Evolutionary conservation across 2,888 invertebrate species (phyloP), one percentile per base, ranked within the genome.

Genomic region (Dinocampus coccinellae): DNA sequence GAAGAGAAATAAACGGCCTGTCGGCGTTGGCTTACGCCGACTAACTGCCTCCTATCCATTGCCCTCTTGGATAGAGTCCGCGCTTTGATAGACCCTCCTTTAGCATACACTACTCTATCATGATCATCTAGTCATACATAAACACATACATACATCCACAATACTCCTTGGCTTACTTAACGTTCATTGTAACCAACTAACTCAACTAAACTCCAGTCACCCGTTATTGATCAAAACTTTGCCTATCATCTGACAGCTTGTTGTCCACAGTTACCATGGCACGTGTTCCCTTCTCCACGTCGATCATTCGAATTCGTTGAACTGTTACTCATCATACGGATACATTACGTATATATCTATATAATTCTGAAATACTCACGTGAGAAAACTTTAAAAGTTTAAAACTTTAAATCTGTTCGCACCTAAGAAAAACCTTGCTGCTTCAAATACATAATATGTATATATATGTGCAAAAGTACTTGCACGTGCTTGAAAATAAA

Each of bases 161-260:
- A 66, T 67, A 62, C 33, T 33, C 58, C 47, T 71, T 73, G 73
- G 63, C 72, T 68, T 73, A 74, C 75, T 74, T 77, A 78, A 80
- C 79, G 22, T 67, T 61, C 29, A 61, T 62, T 42, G 55, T 58
- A 66, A 72, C 47, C 64, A 33, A 47, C 69, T 26, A 76, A 72
- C 74, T 74, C 76, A 53, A 72, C 72, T 63, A 57, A 78, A 78
- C 74, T 76, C 75, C 69, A 61, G 78, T 80, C 81, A 76, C 76
- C 78, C 82, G 81, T 87, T 87, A 87, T 87, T 87, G 87, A 87
- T 87, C 86, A 87, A 87, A 86, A 86, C 78, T 86, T 84, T 86
- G 75, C 84, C 86, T 84, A 86, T 87, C 85, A 87, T 87, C 86
- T 84, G 86, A 85, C 85, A 86, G 84, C 83, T 87, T 87, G 87